Conservation (phyloP, 1,140 invertebrate genomes). For the Drosophila willistoni region DNA sequence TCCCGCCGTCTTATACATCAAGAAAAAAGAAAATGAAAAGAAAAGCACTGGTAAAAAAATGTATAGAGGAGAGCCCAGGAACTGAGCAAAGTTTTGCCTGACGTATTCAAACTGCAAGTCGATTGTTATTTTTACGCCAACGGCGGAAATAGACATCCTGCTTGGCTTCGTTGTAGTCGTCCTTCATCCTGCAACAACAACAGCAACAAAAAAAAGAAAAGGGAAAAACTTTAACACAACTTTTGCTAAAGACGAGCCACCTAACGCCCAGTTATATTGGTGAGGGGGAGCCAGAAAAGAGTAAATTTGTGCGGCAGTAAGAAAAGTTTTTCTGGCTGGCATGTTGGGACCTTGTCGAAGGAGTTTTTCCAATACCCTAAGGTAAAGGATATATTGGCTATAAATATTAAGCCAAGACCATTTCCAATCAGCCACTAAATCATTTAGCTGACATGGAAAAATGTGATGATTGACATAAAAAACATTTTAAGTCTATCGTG, state of each 20-base stretch:
- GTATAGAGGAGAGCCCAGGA: constrained; percentile 18
- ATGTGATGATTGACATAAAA: background rate
- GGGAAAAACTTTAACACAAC: constrained; percentile 67
- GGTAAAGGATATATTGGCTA: constrained; percentile 8
- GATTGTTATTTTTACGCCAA: constrained; percentile 79
- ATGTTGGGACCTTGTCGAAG: constrained; percentile 47
- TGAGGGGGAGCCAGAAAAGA: constrained; percentile 49
- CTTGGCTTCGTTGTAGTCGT: constrained; percentile 24
- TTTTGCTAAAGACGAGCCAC: constrained; percentile 44
- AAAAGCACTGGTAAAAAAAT: constrained; percentile 7
- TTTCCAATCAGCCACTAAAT: constrained; percentile 7
- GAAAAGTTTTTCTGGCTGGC: constrained; percentile 50
- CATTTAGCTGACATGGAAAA: background rate
- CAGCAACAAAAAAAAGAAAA: constrained; percentile 16
- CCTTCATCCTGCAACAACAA: constrained; percentile 18
- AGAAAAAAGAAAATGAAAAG: constrained; percentile 39
- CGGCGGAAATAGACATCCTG: constrained; percentile 70
- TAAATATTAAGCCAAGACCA: constrained; percentile 1
- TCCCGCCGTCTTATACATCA: constrained; percentile 60
- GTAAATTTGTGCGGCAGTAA: constrained; percentile 55
- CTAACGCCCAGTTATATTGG: constrained; percentile 25
- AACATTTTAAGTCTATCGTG: background rate
- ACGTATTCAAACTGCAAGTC: constrained; percentile 80
- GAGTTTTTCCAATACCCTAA: constrained; percentile 15
- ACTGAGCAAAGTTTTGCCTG: constrained; percentile 38